Percentiles rank a stretch among this genome's conserved stretches.
Conservation (phyloP, 2,888 invertebrate species). For the Cynaeus angustus region DNA sequence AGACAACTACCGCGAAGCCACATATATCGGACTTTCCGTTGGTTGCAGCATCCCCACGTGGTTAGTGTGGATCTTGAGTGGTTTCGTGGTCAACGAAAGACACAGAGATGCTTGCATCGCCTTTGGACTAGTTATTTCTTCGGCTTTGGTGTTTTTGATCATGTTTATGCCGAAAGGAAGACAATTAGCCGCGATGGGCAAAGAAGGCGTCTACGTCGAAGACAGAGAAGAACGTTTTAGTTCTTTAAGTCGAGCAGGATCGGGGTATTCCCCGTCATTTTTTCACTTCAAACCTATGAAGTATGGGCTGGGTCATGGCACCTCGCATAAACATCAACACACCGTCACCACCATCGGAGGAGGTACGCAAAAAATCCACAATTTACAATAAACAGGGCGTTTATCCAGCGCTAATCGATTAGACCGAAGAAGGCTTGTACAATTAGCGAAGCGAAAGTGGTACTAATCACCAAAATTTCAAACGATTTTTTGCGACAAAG, state of each 20-base stretch:
- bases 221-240: conserved; percentile 89
- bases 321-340: conserved; percentile 64
- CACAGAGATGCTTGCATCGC: conserved; percentile 92
- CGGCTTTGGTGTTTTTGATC: conserved; percentile 89
- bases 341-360: conserved; percentile 66
- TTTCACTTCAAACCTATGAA: conserved; percentile 94
- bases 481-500: conserved; percentile 10
- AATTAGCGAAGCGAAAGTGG: conserved; percentile 32
- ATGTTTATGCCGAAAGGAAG: conserved; percentile 97
- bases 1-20: conserved; percentile 94
- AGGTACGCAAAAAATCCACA: conserved; percentile 59
- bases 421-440: conserved; percentile 22
- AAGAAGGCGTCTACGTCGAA: conserved; percentile 88
- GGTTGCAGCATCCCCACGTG: conserved; percentile 91
- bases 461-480: conserved; percentile 28
- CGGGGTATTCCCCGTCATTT: conserved; percentile 92
- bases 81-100: conserved; percentile 84
- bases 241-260: conserved; percentile 84
- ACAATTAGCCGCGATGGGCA: conserved; percentile 92
- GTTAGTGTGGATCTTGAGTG: conserved; percentile 89
- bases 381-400: conserved; percentile 24
- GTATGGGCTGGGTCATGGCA: conserved; percentile 73
- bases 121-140: conserved; percentile 89
- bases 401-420: conserved; percentile 17
- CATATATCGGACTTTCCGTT: conserved; percentile 92